Percentiles rank a stretch among this genome's conserved stretches.
phyloP scores from a whole-genome alignment of 2,888 invertebrate species.

The Spatulosminthurus flaviceps region DNA sequence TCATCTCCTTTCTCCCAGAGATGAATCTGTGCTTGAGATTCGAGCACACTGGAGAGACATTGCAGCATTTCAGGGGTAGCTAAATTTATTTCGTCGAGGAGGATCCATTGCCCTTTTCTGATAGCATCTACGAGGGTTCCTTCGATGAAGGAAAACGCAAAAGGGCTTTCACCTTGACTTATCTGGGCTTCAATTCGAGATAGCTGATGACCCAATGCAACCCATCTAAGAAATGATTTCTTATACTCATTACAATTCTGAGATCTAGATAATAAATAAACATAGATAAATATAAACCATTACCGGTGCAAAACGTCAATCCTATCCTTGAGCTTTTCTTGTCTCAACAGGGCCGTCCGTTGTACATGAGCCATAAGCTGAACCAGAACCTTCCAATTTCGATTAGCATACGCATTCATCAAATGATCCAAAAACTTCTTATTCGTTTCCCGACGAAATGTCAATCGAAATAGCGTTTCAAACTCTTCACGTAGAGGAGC shows the following conservation, averaged over 20 bases:
- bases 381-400: conserved; percentile 78
- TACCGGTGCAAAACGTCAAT: conserved; percentile 18
- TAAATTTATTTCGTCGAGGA: conserved; percentile 97
- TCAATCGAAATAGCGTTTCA: conserved; percentile 77
- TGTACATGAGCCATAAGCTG: conserved; percentile 80
- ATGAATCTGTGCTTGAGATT: conserved; percentile 83
- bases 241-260: not conserved
- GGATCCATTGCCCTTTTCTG: conserved; percentile 89
- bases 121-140: conserved; percentile 91
- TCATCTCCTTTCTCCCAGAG: conserved; percentile 91
- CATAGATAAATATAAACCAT: not conserved
- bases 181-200: conserved; percentile 79
- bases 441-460: conserved; percentile 83
- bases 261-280: not conserved
- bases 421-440: conserved; percentile 83
- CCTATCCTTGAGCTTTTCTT: conserved; percentile 15
- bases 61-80: conserved; percentile 96
- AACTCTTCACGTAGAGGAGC: conserved; percentile 84
- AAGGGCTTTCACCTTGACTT: conserved; percentile 73
- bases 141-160: conserved; percentile 91
- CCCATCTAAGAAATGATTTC: conserved; percentile 70
- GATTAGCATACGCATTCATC: conserved; percentile 75
- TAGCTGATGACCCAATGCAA: conserved; percentile 74
- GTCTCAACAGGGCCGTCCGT: conserved; percentile 65
- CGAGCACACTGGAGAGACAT: conserved; percentile 89